These are phyloP conservation scores for Geodia barretti DNA, from an alignment of 37 sponge, comb jelly and placozoan genomes.

Conservation along the genomic window DNA sequence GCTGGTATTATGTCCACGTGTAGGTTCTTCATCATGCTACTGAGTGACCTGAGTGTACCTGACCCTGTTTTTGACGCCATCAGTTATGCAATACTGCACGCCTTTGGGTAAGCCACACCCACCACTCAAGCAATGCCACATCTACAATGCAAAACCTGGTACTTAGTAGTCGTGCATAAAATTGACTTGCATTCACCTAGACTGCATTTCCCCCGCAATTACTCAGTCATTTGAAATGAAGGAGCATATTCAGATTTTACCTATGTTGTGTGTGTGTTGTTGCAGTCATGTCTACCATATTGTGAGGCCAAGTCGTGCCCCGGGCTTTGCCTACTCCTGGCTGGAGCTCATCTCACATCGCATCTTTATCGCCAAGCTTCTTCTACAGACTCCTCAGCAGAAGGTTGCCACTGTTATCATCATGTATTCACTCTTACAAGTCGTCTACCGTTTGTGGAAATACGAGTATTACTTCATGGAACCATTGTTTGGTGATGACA, in stretches of 20 bases:
- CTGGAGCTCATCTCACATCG: conserved; percentile 97
- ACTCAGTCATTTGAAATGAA: no score
- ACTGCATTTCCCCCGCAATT: neutral
- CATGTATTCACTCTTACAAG: no score
- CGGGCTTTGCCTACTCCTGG: conserved; percentile 99
- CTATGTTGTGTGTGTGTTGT: neutral
- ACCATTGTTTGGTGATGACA: no score
- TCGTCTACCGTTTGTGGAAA: no score
- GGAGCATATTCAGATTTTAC: no score
- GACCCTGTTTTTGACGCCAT: conserved; percentile 95
- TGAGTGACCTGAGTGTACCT: conserved; percentile 88
- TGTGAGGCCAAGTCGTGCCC: conserved; percentile 84
- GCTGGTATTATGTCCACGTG: no score
- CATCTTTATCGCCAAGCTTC: conserved; percentile 85
- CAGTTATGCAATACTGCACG: conserved; percentile 80
- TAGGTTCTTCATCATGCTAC: conserved; percentile 94
- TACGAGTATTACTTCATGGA: no score
- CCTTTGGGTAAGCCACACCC: conserved; percentile 78
- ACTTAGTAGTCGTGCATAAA: no score
- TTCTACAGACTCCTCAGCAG: conserved; percentile 88
- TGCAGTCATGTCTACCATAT: conserved; percentile 89
- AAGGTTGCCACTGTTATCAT: conserved; percentile 53
- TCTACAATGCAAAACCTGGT: neutral
- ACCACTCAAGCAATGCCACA: neutral
- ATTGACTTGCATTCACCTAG: neutral